Evolutionary conservation across 2,888 invertebrate genomes (phyloP), one percentile per base, ranked within the genome.

Genomic region (Pegoplata infirma): DNA sequence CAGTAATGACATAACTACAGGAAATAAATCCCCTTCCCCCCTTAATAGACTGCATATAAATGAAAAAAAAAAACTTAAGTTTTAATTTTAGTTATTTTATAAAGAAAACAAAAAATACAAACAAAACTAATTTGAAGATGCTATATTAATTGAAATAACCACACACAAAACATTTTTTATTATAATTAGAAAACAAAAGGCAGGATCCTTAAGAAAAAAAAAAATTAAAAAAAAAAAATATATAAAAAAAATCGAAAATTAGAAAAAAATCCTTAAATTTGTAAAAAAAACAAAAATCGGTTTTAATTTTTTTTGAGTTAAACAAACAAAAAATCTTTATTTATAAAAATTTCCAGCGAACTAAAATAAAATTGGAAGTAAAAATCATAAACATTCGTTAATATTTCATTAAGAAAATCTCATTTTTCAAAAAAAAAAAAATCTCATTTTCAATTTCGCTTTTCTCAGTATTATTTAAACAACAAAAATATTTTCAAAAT

Each of bases 21-120:
- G 63, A 63, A n/a, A 63, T 17, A 63, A 8, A 68, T 21, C 23
- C 16, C 25, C 25, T 46, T 6, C 25, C 36, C n/a, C 36, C 36
- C 5, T n/a, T n/a, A 55, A 63, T 16, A 63, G 74, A 74, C 77
- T 78, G 77, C 77, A 68, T 16, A 61, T 68, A 49, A 59, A 17
- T 40, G n/a, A n/a, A n/a, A n/a, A n/a, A n/a, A n/a, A 51, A 6
- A 64, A 63, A 51, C 19, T 16, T 55, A 66, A 55, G 16, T 55
- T 63, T n/a, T 63, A 63, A 51, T 44, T 49, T 36, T 58, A 51
- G 55, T 74, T 25, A 25, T 5, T 55, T 40, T 47, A n/a, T n/a
- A n/a, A n/a, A n/a, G n/a, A n/a, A n/a, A n/a, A n/a, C n/a, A n/a
- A 12, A 40, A 19, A 12, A 40, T n/a, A 56, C 17, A n/a, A 4